A percentile compares a stretch with the other conserved stretches of the same genome.
These are phyloP conservation scores for Pocillopora grandis DNA, from an alignment of 92 coral and sea anemone genomes.

Conservation along the genomic window DNA sequence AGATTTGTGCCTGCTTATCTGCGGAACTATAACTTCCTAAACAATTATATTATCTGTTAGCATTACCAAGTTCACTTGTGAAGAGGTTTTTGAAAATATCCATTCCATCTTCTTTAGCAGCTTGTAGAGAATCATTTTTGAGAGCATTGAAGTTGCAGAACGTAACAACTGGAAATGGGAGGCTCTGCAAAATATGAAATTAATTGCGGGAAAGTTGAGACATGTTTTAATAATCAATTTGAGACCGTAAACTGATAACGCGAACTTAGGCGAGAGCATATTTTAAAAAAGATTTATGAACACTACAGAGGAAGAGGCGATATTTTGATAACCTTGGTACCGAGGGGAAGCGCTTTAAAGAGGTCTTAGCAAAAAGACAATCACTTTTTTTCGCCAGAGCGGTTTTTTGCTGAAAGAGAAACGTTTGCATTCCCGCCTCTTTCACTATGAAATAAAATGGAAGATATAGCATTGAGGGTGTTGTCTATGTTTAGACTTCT, in stretches of 20 bases:
- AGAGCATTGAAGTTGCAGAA: slow-evolving; percentile 61
- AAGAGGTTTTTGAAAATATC: neutral
- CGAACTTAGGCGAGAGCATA: neutral
- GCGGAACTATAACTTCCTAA: neutral
- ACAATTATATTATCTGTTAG: neutral
- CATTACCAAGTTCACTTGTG: neutral
- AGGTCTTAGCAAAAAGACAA: neutral
- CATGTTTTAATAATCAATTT: too few relatives aligned
- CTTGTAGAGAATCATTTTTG: neutral
- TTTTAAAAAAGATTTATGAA: neutral
- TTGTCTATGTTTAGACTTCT: neutral
- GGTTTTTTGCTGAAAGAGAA: neutral
- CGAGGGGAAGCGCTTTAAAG: neutral
- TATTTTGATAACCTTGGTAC: neutral
- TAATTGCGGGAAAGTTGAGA: too few relatives aligned
- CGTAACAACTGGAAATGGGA: slow-evolving; percentile 57
- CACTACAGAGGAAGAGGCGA: too few relatives aligned
- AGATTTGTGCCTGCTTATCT: too few relatives aligned
- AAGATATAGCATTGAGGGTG: neutral
- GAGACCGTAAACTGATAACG: neutral
- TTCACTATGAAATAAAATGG: too few relatives aligned
- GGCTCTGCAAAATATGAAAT: slow-evolving; percentile 33
- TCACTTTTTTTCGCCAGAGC: neutral
- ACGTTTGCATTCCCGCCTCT: too few relatives aligned
- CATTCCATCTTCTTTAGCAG: neutral